Evolutionary conservation across 2,888 invertebrate species (phyloP), one percentile per base, ranked within the genome.

Genomic region (Latrodectus elegans): DNA sequence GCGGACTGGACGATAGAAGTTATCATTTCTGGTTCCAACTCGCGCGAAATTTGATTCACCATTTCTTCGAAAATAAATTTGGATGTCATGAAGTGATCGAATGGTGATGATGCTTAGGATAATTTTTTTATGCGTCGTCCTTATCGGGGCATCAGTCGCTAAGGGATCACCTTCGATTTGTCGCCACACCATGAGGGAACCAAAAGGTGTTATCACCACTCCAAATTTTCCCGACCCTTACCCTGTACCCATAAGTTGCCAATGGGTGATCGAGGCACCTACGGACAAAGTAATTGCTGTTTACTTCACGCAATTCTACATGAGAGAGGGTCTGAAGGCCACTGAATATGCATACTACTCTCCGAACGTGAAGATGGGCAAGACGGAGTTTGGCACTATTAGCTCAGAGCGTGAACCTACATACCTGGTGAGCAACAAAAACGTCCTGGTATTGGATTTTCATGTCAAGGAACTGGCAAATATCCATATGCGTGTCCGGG

Each of bases 291-390:
- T 95, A 89, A 96, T 97, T 91, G 94, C 96, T 90, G 94, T 97
- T 89, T 97, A 97, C 92, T 94, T 97, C 90, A 97, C 97, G 2
- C 97, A 97, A 91, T 94, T 96, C 90, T 97, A 96, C 93, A 95
- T 96, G 89, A 90, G 91, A 49, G 91, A 91, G 75, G 90, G 90
- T 3, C 71, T 90, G 8, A 83, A 70, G 14, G 89, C 89, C 12
- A 89, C 88, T 2, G 91, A 92, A 84, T 92, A 91, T 88, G 91
- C 91, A 17, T 89, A 90, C 77, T 92, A 91, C 89, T 89, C 90
- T 51, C 89, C 89, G 17, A 88, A 88, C n/a, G 84, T 88, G 26
- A 85, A 81, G 65, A 85, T 82, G 84, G 88, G 88, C 10, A 89
- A 88, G 52, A 77, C 26, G 0, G 89, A 89, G 11, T 89, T 84